Evolutionary conservation across 2,888 invertebrate genomes (phyloP), one percentile per base, ranked within the genome.

Genomic region (Scaptomyza cyrtandrae): DNA sequence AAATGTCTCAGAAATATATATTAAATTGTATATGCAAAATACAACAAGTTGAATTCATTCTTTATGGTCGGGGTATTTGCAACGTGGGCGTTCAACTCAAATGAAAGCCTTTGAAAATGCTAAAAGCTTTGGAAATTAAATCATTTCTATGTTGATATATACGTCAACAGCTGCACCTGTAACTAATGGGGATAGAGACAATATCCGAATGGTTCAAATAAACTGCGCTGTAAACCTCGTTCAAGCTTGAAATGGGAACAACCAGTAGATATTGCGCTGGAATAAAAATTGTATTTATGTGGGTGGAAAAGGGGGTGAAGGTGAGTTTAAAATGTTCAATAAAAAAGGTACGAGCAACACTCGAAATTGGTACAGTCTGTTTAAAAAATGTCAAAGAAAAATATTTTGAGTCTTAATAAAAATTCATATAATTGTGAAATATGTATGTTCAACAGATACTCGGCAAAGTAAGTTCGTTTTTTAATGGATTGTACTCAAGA

Each of bases 1-100:
- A 88, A 89, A 88, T 86, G 88, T 89, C 84, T 84, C 89, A 87
- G 86, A 84, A 81, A 83, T 75, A 74, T 60, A 80, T 80, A 41
- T 41, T 16, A 76, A 76, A 86, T 50, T 75, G 79, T 81, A 85
- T 86, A 82, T 88, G 86, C 80, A 72, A 86, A 85, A 66, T 10
- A 49, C 48, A 56, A 35, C 41, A 79, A 65, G 46, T 65, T 57
- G 55, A 52, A 37, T 69, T 46, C 37, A 27, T 57, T 57, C 35
- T 27, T 58, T 55, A 54, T 31, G 27, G 13, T 31, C 31, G 7
- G 31, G 5, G 3, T 33, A 9, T 5, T 39, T 14, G 7, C 0
- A 39, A 53, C 62, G 81, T 83, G 83, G 88, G 86, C 71, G 86
- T 44, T 11, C 4, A 13, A 37, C 24, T 31, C 44, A 27, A 58